Evolutionary conservation across 2,797 vertebrate species (phyloP).

Genomic region (Coccyzus lansbergi): DNA sequence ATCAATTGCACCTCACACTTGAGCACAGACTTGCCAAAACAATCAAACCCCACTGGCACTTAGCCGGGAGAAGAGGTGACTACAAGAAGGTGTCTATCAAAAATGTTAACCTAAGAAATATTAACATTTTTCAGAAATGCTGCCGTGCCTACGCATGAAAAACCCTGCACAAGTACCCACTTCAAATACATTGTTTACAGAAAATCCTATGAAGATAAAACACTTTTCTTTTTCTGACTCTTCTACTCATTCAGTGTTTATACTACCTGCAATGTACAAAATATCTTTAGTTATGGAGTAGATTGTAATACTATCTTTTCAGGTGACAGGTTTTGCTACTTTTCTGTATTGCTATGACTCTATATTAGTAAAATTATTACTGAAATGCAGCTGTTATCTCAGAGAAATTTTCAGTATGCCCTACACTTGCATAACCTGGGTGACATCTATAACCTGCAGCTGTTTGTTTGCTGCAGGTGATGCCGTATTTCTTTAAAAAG

Average conservation of each 20-base stretch:
- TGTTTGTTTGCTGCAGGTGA: neutral
- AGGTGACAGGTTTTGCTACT: neutral
- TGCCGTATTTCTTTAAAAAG: neutral
- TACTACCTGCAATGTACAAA: neutral
- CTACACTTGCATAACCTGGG: neutral
- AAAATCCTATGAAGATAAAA: neutral
- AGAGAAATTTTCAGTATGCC: neutral
- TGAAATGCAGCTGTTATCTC: neutral
- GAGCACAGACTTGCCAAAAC: neutral
- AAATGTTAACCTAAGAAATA: neutral
- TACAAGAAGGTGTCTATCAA: neutral
- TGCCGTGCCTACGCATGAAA: neutral
- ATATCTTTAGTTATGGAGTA: neutral
- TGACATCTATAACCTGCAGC: neutral
- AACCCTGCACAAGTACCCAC: neutral
- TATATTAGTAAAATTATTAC: neutral
- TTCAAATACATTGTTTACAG: neutral
- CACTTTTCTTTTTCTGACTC: accelerated
- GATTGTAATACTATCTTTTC: neutral
- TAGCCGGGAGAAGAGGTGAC: too few relatives aligned
- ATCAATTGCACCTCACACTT: neutral
- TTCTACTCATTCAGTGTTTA: neutral
- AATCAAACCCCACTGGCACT: neutral
- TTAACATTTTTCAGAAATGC: neutral
- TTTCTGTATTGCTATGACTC: neutral